phyloP scores from a whole-genome alignment of 2,797 vertebrate genomes.

The Austrolebias charrua region DNA sequence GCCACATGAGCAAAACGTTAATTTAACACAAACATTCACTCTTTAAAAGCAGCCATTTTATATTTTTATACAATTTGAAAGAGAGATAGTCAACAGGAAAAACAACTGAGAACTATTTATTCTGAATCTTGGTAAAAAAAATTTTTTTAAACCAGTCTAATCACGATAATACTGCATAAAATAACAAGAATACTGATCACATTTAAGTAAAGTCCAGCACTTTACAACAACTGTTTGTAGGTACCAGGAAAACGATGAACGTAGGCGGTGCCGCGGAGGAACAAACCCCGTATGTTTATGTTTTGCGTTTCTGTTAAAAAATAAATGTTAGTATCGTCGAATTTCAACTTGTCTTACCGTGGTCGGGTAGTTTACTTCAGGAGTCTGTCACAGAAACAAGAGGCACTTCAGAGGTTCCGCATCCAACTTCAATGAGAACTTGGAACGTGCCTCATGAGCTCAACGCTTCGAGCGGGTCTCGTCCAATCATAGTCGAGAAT shows the following conservation, averaged over 20 bases:
- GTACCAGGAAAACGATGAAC: constrained; percentile 58
- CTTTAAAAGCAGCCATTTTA: neutral
- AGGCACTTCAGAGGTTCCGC: constrained; percentile 15
- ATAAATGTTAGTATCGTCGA: neutral
- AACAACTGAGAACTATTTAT: too few relatives aligned
- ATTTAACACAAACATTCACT: neutral
- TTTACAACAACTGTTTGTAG: constrained; percentile 8
- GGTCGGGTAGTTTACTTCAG: constrained; percentile 15
- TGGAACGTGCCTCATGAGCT: constrained; percentile 24
- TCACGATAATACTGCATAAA: neutral
- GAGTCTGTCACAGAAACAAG: constrained; percentile 9
- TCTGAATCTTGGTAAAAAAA: too few relatives aligned
- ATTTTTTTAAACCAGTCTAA: too few relatives aligned
- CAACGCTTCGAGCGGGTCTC: constrained; percentile 16
- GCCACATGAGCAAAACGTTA: too few relatives aligned
- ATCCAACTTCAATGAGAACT: constrained; percentile 55
- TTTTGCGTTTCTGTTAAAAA: neutral
- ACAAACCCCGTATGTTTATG: neutral
- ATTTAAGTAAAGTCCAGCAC: neutral
- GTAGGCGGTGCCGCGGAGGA: neutral
- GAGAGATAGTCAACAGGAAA: neutral
- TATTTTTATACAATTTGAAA: neutral
- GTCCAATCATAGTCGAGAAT: constrained; percentile 57
- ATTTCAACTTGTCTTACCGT: constrained; percentile 52
- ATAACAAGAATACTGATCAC: neutral